Evolutionary conservation across 2,113 vertebrate species (phyloP), one percentile per base, ranked within the genome.

Genomic region (Pogona vitticeps): DNA sequence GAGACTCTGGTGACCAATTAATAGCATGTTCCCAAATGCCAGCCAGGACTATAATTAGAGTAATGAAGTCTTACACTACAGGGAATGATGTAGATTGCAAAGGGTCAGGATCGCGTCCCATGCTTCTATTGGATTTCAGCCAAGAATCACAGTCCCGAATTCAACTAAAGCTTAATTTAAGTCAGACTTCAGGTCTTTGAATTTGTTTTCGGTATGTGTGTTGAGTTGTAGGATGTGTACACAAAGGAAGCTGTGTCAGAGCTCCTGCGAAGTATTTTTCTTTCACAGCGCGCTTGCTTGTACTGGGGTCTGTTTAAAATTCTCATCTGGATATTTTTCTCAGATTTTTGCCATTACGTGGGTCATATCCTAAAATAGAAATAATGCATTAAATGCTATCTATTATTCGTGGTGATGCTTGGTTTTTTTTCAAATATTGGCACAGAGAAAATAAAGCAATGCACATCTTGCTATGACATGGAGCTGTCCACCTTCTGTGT

Each of bases 1-100:
- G 59, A 81, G 79, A 67, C 85, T 82, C 79, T 76, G 71, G 85
- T 88, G 80, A 77, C 80, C 86, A 78, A 88, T 88, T 88, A 80
- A 82, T 52, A 86, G 31, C 2, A 3, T 1, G 1, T 17, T 0
- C 72, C 61, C 61, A 79, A 46, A 1, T 1, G 63, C 31, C 3
- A 80, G 77, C 76, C 1, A 80, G 61, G 46, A 70, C 65, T 61
- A 77, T 65, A n/a, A 33, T 67, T 71, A 38, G 65, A 71, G 88
- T 28, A 87, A 84, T 15, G 68, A 0, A 59, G 21, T 67, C 76
- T 82, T 82, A 0, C 17, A 1, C 31, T 21, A 52, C 61, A 1
- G 23, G 77, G 87, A 28, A 75, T 82, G 87, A 86, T 36, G 58
- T 65, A 80, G 90, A 85, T 83, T 61, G 9, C 38, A 2, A 23